These are phyloP conservation scores for Scyliorhinus canicula DNA, from an alignment of 2,797 vertebrate species.

Conservation along the genomic window DNA sequence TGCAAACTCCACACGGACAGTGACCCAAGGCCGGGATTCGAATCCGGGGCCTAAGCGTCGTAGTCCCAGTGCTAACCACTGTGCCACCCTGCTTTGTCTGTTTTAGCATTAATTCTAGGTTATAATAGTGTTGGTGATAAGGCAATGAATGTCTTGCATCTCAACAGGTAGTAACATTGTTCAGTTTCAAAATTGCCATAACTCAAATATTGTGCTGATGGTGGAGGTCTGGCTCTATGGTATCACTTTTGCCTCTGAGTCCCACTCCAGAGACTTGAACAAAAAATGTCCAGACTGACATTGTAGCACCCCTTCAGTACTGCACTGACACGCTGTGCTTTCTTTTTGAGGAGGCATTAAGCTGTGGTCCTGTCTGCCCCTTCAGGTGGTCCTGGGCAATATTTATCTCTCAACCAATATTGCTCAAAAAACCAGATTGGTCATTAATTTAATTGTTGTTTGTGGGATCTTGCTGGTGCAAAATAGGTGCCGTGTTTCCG, in stretches of 20 bases:
- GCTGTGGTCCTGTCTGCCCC: background rate
- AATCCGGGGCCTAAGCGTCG: no score
- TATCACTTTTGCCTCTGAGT: background rate
- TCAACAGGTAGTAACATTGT: background rate
- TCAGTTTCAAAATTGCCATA: background rate
- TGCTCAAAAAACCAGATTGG: background rate
- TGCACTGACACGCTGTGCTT: background rate
- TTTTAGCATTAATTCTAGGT: background rate
- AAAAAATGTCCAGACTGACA: background rate
- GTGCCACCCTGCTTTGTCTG: background rate
- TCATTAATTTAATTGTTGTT: background rate
- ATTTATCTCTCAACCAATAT: background rate
- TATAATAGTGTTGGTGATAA: background rate
- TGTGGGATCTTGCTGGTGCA: background rate
- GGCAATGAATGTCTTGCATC: background rate
- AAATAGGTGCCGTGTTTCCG: background rate
- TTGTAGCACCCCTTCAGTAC: background rate
- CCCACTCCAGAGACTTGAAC: background rate
- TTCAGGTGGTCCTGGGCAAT: background rate
- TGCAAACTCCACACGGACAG: no score
- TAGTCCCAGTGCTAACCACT: no score
- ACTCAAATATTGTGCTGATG: background rate
- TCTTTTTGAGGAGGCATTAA: background rate
- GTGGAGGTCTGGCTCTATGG: background rate
- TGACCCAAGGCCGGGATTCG: no score